phyloP scores from a whole-genome alignment of 2,797 vertebrate genomes.

The Peromyscus melanophrys region DNA sequence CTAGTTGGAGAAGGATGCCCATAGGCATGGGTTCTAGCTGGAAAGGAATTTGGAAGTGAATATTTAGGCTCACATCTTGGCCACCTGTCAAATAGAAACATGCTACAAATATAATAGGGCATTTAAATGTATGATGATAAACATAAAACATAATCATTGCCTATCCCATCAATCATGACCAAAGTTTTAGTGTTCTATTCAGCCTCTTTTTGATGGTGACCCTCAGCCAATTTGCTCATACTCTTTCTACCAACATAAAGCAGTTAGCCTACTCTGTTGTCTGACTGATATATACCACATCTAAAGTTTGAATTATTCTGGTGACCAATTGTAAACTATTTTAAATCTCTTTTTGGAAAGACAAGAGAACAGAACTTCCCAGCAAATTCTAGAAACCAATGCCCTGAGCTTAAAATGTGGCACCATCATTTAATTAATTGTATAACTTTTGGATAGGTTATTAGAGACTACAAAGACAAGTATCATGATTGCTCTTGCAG shows the following conservation, averaged over 20 bases:
- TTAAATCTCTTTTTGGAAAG: constrained; percentile 22
- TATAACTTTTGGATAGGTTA: not conserved
- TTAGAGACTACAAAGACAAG: not conserved
- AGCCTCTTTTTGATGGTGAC: not conserved
- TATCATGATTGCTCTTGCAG: not conserved
- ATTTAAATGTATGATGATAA: not conserved
- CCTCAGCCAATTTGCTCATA: not conserved
- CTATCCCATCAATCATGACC: not conserved
- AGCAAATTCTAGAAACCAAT: constrained; percentile 1
- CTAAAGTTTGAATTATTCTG: not conserved
- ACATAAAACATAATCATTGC: not conserved
- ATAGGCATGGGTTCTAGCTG: not conserved
- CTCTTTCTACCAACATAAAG: not conserved
- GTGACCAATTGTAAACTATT: not conserved
- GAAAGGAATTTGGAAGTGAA: not conserved
- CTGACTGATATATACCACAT: not conserved
- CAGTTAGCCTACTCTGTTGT: not conserved
- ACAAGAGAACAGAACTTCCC: not conserved
- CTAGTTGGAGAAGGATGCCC: not conserved
- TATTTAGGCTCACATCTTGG: not conserved
- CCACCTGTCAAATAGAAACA: not conserved
- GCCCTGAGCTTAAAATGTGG: not conserved
- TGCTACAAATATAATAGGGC: not conserved
- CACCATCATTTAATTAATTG: not conserved
- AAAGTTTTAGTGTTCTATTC: not conserved